Base-by-base conservation (phyloP, 1,140 invertebrate genomes). In the Geopemphigus sp. region DNA sequence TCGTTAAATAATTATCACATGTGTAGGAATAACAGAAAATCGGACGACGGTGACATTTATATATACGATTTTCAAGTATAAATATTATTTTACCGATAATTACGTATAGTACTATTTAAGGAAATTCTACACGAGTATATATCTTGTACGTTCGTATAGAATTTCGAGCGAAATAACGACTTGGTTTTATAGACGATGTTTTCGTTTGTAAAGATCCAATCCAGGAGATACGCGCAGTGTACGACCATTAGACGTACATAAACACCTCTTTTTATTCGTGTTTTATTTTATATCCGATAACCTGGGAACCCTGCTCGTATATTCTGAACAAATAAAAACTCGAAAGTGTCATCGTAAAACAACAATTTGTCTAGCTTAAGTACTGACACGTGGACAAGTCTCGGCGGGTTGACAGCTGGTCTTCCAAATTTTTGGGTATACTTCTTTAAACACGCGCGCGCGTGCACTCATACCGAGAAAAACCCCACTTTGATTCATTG, bases 361-460 rank as follows among this genome's bases (percentile, higher is more conserved):
- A 61, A 47, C 74, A 78, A 78, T 78, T 78, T 78, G 74, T 78
- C 74, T 78, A 61, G 74, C 74, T 78, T 78, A 78, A 78, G 74
- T 78, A 57, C 57, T 78, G 74, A 78, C 74, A 63, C 22, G 54
- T 15, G 74, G 56, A 78, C 56, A 47, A 63, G 74, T 78, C 32
- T 78, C 17, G 6, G 29, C 39, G 32, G n/a, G 72, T 59, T 76
- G 72, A 76, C 74, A 78, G 74, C 74, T 14, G 39, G 74, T 61
- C 74, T 61, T 61, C 54, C 29, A 59, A 39, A 59, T 78, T 59
- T n/a, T 15, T 19, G 22, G 57, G 22, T 61, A 78, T n/a, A 78
- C 59, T 63, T 61, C 32, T 78, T 78, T 61, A 63, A 78, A 22
- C 39, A 19, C 39, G 61, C 72, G 61, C 72, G 57, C 32, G 39